These are phyloP conservation scores for Drosophila sturtevanti DNA, from an alignment of 1,140 invertebrate species.

Conservation along the genomic window DNA sequence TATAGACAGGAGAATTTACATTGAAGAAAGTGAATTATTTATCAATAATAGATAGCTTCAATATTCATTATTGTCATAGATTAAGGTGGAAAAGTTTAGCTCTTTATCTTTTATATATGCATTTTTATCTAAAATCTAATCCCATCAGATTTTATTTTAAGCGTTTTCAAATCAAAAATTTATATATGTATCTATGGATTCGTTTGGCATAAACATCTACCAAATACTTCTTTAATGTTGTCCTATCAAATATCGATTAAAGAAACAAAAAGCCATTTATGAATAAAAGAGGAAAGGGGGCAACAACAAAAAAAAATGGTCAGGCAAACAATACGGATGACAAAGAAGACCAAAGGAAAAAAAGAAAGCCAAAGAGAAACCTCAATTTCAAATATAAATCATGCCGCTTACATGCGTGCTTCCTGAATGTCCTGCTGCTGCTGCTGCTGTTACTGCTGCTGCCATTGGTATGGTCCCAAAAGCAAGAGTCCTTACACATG, in stretches of 20 bases:
- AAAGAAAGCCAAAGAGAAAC: conserved; percentile 20
- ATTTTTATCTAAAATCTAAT: background rate
- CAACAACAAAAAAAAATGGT: background rate
- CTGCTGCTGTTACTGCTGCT: background rate
- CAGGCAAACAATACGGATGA: conserved; percentile 23
- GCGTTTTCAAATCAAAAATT: background rate
- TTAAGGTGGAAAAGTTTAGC: no score
- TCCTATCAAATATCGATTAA: conserved; percentile 48
- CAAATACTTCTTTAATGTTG: background rate
- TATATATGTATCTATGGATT: background rate
- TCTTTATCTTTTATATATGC: no score
- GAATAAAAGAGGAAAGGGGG: conserved; percentile 16
- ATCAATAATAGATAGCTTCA: no score
- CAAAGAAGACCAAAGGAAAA: background rate
- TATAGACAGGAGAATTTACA: no score
- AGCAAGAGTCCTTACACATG: conserved; percentile 43
- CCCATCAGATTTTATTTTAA: background rate
- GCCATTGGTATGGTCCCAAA: conserved; percentile 25
- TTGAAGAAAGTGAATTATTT: no score
- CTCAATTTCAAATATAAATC: conserved; percentile 74
- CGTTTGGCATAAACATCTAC: conserved; percentile 3
- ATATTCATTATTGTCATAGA: no score
- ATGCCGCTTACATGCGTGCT: conserved; percentile 64
- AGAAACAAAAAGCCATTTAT: conserved; percentile 26
- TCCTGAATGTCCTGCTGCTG: conserved; percentile 44